Conservation (phyloP, 2,113 vertebrate genomes). For the Lycaon pictus region DNA sequence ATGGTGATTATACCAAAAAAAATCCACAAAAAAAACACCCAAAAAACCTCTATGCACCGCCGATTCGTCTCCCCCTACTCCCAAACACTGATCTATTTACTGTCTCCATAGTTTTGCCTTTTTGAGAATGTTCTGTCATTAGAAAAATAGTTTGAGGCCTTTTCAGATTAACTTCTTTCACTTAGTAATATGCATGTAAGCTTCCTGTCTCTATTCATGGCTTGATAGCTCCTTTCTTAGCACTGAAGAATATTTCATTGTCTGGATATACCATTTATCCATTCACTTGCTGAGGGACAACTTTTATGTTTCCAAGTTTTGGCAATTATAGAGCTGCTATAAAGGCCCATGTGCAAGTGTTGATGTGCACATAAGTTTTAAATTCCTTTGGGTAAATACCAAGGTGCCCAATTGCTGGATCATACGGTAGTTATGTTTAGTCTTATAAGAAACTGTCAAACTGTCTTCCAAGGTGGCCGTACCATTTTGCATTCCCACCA, state of each 20-base stretch:
- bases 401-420: no score
- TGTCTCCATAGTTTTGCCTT: neutral
- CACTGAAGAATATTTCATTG: neutral
- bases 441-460: no score
- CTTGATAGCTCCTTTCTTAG: neutral
- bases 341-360: no score
- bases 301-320: neutral
- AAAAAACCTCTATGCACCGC: neutral
- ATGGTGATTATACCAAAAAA: no score
- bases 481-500: no score
- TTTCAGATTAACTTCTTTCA: neutral
- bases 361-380: no score
- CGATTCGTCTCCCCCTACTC: neutral
- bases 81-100: neutral
- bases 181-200: neutral
- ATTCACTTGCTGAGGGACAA: neutral
- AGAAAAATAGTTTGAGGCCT: neutral
- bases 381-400: no score
- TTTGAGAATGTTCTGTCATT: neutral
- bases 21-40: no score
- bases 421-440: no score
- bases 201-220: neutral
- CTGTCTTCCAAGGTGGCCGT: no score
- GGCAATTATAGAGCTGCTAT: no score
- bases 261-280: neutral